Evolutionary conservation across 2,888 invertebrate genomes (phyloP).

Genomic region (Amphipyra tragopoginis): DNA sequence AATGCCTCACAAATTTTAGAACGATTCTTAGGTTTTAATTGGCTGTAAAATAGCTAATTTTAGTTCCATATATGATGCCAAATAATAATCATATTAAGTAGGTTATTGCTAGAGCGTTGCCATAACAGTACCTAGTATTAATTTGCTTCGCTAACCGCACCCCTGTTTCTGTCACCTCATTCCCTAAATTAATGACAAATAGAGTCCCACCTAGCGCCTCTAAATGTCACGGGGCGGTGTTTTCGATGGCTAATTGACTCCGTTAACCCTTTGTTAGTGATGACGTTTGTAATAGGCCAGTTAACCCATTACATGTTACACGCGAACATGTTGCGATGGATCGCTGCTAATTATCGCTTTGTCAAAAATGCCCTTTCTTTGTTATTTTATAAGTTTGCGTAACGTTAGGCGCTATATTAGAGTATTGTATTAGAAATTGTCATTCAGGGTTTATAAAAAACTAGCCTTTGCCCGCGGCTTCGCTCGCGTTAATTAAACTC

Average conservation of each 20-base stretch:
- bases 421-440: neutral
- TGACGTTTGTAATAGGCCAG: constrained; percentile 71
- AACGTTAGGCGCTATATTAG: neutral
- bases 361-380: constrained; percentile 41
- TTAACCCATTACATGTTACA: constrained; percentile 75
- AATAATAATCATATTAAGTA: neutral
- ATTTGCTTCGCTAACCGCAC: constrained; percentile 83
- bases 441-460: constrained; percentile 13
- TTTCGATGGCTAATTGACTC: constrained; percentile 87
- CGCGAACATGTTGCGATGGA: constrained; percentile 55
- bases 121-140: constrained; percentile 70
- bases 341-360: constrained; percentile 53
- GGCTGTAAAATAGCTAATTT: too few relatives aligned
- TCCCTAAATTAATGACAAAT: constrained; percentile 89
- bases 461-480: too few relatives aligned
- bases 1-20: too few relatives aligned
- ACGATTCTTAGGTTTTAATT: too few relatives aligned
- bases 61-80: too few relatives aligned
- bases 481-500: too few relatives aligned
- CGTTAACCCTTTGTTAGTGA: constrained; percentile 81
- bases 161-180: constrained; percentile 86
- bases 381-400: constrained; percentile 21
- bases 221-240: constrained; percentile 81
- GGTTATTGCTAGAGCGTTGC: constrained; percentile 15
- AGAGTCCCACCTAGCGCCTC: constrained; percentile 77